phyloP scores from a whole-genome alignment of 2,888 invertebrate genomes.

The Meteorus colon region DNA sequence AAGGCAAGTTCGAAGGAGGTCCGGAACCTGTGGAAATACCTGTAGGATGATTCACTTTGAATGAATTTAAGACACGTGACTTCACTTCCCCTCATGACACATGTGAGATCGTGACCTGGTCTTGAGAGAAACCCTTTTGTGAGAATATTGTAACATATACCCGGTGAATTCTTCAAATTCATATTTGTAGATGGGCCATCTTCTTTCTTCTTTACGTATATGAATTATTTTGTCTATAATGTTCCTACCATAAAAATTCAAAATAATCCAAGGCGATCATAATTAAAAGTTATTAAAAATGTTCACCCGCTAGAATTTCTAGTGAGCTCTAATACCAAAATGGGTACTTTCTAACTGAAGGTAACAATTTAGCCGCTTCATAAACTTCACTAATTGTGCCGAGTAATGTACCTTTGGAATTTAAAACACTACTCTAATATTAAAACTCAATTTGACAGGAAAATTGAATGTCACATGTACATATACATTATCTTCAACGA shows the following conservation, averaged over 20 bases:
- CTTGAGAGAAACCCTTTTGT: conserved; percentile 36
- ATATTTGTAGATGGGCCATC: not conserved
- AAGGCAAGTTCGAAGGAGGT: conserved; percentile 1
- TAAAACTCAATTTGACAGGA: conserved; percentile 15
- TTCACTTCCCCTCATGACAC: conserved; percentile 37
- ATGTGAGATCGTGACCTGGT: conserved; percentile 38
- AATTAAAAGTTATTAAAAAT: not conserved
- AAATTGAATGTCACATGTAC: conserved; percentile 9
- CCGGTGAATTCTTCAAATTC: not conserved
- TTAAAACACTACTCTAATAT: not conserved
- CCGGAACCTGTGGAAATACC: conserved; percentile 36
- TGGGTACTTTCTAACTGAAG: conserved; percentile 7
- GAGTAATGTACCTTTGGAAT: not conserved
- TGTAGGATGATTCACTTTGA: conserved; percentile 46
- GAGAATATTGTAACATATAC: not conserved
- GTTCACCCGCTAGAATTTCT: not conserved
- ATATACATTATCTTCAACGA: not conserved
- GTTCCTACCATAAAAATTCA: not conserved
- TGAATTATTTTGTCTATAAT: not conserved
- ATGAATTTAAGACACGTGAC: conserved; percentile 41
- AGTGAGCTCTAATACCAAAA: not conserved
- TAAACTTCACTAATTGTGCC: conserved; percentile 7
- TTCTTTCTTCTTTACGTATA: not conserved
- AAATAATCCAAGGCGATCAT: not conserved
- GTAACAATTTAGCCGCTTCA: conserved; percentile 17